Percentiles rank a stretch among this genome's conserved stretches.
Conservation (phyloP, 2,797 vertebrate genomes). For the Lithobates sylvaticus region DNA sequence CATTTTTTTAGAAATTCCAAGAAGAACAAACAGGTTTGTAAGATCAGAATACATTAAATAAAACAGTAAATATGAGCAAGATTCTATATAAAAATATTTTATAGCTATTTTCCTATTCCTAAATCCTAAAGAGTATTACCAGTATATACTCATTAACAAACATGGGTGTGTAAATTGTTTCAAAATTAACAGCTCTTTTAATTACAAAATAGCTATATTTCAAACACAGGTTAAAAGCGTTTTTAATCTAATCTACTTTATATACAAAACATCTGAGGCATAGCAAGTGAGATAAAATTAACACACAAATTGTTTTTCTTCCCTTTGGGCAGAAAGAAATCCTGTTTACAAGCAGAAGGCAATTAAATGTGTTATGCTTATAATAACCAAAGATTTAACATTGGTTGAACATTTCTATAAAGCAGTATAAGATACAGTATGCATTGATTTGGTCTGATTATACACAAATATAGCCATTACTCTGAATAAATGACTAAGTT, state of each 20-base stretch:
- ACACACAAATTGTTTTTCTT: conserved; percentile 80
- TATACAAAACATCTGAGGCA: conserved; percentile 75
- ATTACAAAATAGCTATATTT: conserved; percentile 75
- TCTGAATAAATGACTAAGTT: not conserved
- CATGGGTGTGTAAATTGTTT: conserved; percentile 63
- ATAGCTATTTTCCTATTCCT: conserved; percentile 49
- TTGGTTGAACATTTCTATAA: conserved; percentile 63
- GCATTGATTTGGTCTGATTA: conserved; percentile 67
- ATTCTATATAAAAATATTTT: conserved; percentile 29
- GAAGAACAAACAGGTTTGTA: conserved; percentile 33
- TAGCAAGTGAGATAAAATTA: conserved; percentile 81
- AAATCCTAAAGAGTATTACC: conserved; percentile 40
- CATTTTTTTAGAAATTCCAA: conserved; percentile 41
- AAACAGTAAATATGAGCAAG: conserved; percentile 16
- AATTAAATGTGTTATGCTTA: conserved; percentile 79
- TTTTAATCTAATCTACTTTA: conserved; percentile 77
- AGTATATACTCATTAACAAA: conserved; percentile 14
- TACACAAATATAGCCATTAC: conserved; percentile 43
- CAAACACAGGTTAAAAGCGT: conserved; percentile 67
- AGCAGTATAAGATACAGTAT: conserved; percentile 43
- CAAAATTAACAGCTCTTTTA: conserved; percentile 71
- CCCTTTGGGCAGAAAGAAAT: conserved; percentile 76
- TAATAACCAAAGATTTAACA: conserved; percentile 69
- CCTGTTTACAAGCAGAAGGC: conserved; percentile 75
- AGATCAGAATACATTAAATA: conserved; percentile 28